These are phyloP conservation scores for Heliconius hewitsoni DNA, from an alignment of 1,140 invertebrate species.

Conservation along the genomic window DNA sequence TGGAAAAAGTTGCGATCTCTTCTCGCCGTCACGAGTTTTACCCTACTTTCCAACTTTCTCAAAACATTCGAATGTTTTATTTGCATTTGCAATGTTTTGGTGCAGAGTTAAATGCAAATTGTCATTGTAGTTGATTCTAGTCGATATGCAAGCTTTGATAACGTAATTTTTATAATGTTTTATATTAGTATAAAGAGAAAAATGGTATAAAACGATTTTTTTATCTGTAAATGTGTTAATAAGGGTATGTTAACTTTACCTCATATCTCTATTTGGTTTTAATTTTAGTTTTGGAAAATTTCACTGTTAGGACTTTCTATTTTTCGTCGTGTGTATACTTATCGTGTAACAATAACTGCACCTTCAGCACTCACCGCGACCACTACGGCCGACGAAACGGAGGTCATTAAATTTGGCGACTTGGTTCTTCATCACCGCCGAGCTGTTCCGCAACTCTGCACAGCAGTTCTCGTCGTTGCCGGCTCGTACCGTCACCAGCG, in stretches of 20 bases:
- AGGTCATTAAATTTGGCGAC: slow-evolving; percentile 99
- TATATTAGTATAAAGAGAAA: not conserved
- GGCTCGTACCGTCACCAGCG: slow-evolving; percentile 95
- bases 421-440: slow-evolving; percentile 98
- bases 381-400: slow-evolving; percentile 97
- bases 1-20: slow-evolving; percentile 70
- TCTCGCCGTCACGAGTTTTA: slow-evolving; percentile 66
- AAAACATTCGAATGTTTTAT: slow-evolving; percentile 53
- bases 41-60: slow-evolving; percentile 41
- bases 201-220: not conserved
- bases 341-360: slow-evolving; percentile 75
- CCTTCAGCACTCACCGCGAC: slow-evolving; percentile 91
- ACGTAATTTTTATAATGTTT: slow-evolving; percentile 14
- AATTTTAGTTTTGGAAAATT: not conserved
- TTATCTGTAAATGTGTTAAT: not conserved
- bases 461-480: slow-evolving; percentile 99
- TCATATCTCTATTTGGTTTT: not conserved
- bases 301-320: not conserved
- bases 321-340: slow-evolving; percentile 42
- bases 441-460: slow-evolving; percentile 95
- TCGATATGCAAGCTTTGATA: not conserved
- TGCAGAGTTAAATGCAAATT: not conserved
- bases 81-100: slow-evolving; percentile 24
- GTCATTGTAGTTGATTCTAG: not conserved
- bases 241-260: too few relatives aligned